A percentile compares a stretch with the other conserved stretches of the same genome.
These are phyloP conservation scores for Diploscapter pachys DNA, from an alignment of 1,140 invertebrate species.

Conservation along the genomic window DNA sequence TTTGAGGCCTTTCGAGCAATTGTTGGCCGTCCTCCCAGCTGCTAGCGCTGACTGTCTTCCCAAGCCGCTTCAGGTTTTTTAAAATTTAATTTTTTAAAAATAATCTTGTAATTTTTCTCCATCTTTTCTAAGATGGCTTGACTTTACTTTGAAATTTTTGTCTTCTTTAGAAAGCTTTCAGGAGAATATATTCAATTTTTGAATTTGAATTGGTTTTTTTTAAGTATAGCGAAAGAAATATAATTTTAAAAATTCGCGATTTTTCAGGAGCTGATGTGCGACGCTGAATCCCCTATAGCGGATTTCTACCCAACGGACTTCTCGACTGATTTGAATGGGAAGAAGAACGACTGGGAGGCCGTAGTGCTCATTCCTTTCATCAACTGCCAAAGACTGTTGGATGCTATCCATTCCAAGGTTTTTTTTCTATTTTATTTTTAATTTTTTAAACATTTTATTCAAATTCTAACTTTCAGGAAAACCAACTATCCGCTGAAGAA, in stretches of 20 bases:
- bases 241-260: too few species aligned
- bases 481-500: constrained; percentile 72
- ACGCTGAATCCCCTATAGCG: constrained; percentile 75
- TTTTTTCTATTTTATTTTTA: too few species aligned
- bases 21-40: constrained; percentile 85
- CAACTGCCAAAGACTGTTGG: constrained; percentile 74
- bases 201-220: too few species aligned
- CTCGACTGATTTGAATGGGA: constrained; percentile 78
- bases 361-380: constrained; percentile 95
- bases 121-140: too few species aligned
- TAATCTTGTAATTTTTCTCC: too few species aligned
- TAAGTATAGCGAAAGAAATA: too few species aligned
- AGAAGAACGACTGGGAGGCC: constrained; percentile 93
- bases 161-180: too few species aligned
- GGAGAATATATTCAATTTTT: too few species aligned
- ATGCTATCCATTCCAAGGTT: constrained; percentile 74
- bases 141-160: too few species aligned
- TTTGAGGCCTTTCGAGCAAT: constrained; percentile 89
- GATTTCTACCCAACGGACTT: constrained; percentile 87
- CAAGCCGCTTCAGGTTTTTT: constrained; percentile 62
- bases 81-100: too few species aligned
- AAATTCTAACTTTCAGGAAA: not conserved
- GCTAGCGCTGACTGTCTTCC: constrained; percentile 75
- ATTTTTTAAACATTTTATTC: constrained; percentile 45
- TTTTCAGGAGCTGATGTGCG: constrained; percentile 72